phyloP scores from a whole-genome alignment of 2,113 vertebrate species.

The Megalops atlanticus region DNA sequence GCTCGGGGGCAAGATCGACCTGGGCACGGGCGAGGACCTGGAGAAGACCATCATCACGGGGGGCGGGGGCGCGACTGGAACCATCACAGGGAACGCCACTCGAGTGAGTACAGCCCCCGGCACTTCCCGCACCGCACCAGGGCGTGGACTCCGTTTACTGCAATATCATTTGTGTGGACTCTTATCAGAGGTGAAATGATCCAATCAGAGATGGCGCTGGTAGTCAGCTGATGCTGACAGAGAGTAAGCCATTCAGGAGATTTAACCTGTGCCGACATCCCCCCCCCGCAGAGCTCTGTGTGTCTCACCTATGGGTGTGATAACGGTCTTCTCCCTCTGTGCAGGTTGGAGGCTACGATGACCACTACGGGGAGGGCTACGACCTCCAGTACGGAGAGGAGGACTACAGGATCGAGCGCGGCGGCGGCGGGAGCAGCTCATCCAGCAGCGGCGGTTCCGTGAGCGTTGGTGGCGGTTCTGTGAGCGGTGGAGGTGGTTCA shows the following conservation, averaged over 20 bases:
- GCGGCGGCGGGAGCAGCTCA: constrained; percentile 41
- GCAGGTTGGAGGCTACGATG: constrained; percentile 52
- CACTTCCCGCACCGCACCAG: neutral
- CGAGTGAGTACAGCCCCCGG: constrained; percentile 24
- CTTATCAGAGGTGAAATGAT: no score
- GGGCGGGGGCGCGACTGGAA: constrained; percentile 42
- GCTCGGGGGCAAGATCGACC: constrained; percentile 40
- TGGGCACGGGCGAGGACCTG: constrained; percentile 40
- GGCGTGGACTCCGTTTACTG: neutral
- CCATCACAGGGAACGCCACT: constrained; percentile 53
- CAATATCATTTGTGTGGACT: neutral
- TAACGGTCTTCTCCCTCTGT: neutral
- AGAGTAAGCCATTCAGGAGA: neutral
- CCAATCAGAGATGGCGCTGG: neutral
- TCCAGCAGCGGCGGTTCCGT: constrained; percentile 37
- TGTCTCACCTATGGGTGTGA: neutral
- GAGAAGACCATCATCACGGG: constrained; percentile 46
- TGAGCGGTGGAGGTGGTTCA: constrained; percentile 50
- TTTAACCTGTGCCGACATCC: neutral
- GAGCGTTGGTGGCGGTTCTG: constrained; percentile 41
- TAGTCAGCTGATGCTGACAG: neutral
- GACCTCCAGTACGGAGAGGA: constrained; percentile 51
- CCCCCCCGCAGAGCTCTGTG: neutral
- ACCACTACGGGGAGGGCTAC: constrained; percentile 49
- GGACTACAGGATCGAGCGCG: constrained; percentile 30